These are phyloP conservation scores for Ochotona curzoniae DNA, from an alignment of 2,113 vertebrate genomes.

Conservation along the genomic window DNA sequence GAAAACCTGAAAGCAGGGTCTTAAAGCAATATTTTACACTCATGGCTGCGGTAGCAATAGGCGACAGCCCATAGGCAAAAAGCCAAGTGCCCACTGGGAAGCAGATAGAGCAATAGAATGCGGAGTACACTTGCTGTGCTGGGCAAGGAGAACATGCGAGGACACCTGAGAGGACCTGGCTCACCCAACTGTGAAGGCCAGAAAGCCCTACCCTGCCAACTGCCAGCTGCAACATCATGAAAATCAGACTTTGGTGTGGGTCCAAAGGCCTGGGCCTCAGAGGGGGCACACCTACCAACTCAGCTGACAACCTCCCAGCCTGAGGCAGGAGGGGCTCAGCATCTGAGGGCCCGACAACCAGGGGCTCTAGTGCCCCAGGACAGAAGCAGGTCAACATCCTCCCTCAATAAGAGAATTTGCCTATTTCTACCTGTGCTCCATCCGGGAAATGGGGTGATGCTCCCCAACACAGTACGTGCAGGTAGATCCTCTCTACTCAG, in stretches of 20 bases:
- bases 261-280: background rate
- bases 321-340: rapidly evolving
- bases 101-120: background rate
- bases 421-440: background rate
- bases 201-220: background rate
- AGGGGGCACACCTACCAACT: background rate
- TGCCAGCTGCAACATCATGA: too few relatives aligned
- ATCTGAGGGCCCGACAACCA: background rate
- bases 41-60: background rate
- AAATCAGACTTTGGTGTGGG: background rate
- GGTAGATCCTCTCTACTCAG: background rate
- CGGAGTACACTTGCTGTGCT: too few relatives aligned
- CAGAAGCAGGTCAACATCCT: background rate
- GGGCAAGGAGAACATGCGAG: too few relatives aligned
- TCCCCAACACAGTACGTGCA: background rate
- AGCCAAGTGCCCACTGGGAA: background rate
- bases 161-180: too few relatives aligned
- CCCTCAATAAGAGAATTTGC: background rate
- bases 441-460: background rate
- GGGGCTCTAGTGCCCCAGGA: background rate
- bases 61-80: background rate
- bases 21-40: background rate
- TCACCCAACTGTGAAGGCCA: background rate
- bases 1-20: too few relatives aligned
- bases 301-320: background rate